These are phyloP conservation scores for Bostrychus sinensis DNA, from an alignment of 2,113 vertebrate genomes.

Conservation along the genomic window DNA sequence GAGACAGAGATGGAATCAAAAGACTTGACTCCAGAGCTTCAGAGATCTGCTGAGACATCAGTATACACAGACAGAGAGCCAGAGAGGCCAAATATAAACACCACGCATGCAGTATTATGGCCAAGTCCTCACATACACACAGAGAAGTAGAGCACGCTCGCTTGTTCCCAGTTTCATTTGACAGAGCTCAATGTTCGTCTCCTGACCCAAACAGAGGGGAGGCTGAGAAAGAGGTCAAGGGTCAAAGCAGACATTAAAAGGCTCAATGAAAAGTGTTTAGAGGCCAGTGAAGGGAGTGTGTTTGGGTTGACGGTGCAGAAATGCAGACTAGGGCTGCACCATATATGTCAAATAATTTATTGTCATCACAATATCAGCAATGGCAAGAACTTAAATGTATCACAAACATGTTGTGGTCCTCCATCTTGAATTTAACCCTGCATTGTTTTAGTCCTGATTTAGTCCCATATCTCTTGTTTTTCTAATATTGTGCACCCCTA, in stretches of 20 bases:
- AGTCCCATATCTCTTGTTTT: too few relatives aligned
- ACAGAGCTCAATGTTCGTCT: slow-evolving; percentile 22
- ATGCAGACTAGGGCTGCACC: slow-evolving; percentile 4
- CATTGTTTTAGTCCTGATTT: too few relatives aligned
- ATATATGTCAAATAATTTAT: not conserved
- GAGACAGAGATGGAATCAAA: slow-evolving; percentile 34
- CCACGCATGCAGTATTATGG: slow-evolving; percentile 46
- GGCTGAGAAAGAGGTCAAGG: slow-evolving; percentile 41
- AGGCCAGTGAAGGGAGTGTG: slow-evolving; percentile 12
- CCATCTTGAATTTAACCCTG: too few relatives aligned
- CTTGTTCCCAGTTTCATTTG: slow-evolving; percentile 43
- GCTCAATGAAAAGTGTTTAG: slow-evolving; percentile 32
- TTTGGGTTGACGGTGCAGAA: slow-evolving; percentile 6
- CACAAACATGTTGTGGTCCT: not conserved
- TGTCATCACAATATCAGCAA: not conserved
- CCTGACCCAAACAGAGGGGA: slow-evolving; percentile 23
- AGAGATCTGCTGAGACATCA: slow-evolving; percentile 53
- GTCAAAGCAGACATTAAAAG: slow-evolving; percentile 44
- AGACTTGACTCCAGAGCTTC: slow-evolving; percentile 24
- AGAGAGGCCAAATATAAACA: slow-evolving; percentile 48
- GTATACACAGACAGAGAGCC: slow-evolving; percentile 36
- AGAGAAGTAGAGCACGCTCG: slow-evolving; percentile 43
- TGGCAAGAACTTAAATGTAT: not conserved
- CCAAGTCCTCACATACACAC: slow-evolving; percentile 38
- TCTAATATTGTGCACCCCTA: too few relatives aligned